These are phyloP conservation scores for Petrosia ficiformis DNA, from an alignment of 37 sponge, comb jelly and placozoan genomes.

Conservation along the genomic window DNA sequence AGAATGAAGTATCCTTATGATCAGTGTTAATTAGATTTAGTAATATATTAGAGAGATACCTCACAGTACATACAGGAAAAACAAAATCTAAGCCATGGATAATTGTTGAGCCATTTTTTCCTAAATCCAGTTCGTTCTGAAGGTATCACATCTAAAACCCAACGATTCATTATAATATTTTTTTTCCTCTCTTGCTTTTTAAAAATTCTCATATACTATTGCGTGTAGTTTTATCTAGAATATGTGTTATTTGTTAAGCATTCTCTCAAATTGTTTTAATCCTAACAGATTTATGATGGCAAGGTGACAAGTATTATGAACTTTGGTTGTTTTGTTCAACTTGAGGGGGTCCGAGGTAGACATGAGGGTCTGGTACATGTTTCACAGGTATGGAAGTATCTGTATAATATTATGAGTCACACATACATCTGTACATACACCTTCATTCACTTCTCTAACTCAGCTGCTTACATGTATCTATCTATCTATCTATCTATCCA, in stretches of 20 bases:
- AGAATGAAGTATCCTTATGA: not conserved
- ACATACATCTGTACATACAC: too few species aligned
- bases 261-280: not conserved
- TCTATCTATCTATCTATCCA: too few species aligned
- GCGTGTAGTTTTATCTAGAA: not conserved
- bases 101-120: too few species aligned
- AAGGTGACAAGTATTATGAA: slow-evolving; percentile 93
- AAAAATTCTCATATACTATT: too few species aligned
- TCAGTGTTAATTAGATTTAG: not conserved
- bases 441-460: not conserved
- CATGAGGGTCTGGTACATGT: slow-evolving; percentile 96
- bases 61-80: too few species aligned
- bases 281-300: slow-evolving; percentile 77
- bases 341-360: slow-evolving; percentile 81
- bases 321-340: slow-evolving; percentile 97
- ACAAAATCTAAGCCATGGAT: too few species aligned
- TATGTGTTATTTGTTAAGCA: not conserved
- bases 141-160: too few species aligned
- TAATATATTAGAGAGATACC: not conserved
- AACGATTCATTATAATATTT: too few species aligned
- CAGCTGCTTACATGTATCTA: too few species aligned
- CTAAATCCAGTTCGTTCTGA: too few species aligned
- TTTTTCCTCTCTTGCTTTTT: too few species aligned
- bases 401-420: too few species aligned
- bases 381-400: slow-evolving; percentile 51